Conservation (phyloP, 35 echinoderm and acorn worm species). For the Apostichopus parvimensis region DNA sequence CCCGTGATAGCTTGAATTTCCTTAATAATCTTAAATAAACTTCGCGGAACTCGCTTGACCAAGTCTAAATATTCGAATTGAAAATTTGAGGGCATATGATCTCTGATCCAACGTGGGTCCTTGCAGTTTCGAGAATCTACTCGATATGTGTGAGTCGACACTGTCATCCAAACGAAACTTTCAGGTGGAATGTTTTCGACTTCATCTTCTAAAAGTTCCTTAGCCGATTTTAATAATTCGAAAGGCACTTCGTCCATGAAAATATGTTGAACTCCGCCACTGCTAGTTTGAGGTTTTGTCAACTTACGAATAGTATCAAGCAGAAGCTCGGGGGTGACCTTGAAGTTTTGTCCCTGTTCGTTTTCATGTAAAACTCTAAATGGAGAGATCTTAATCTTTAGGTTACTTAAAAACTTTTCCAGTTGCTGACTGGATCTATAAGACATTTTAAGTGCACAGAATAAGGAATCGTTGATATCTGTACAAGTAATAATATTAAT, state of each 20-base stretch:
- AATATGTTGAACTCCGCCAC: neutral
- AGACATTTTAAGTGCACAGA: conserved; percentile 33
- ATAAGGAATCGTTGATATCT: conserved; percentile 45
- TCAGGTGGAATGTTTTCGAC: neutral
- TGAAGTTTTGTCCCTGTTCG: neutral
- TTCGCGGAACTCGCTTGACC: conserved; percentile 23
- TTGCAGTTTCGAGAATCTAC: conserved; percentile 12
- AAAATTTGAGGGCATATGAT: conserved; percentile 24
- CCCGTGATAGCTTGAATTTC: conserved; percentile 39
- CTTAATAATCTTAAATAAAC: conserved; percentile 41
- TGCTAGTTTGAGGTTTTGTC: neutral
- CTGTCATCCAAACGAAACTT: conserved; percentile 32
- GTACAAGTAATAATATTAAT: conserved; percentile 44
- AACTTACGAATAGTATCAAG: conserved; percentile 24
- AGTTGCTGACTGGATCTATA: conserved; percentile 38
- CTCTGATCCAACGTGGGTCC: conserved; percentile 33
- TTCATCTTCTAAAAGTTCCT: conserved; percentile 8
- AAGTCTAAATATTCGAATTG: conserved; percentile 32
- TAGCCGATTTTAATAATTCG: conserved; percentile 35
- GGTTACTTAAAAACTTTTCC: neutral
- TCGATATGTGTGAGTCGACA: conserved; percentile 39
- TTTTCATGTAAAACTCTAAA: conserved; percentile 33
- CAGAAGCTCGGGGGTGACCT: conserved; percentile 38
- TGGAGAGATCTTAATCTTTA: neutral
- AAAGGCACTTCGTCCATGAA: conserved; percentile 54